These are phyloP conservation scores for Bugulina stolonifera DNA, from an alignment of 2,888 invertebrate species.

Conservation along the genomic window DNA sequence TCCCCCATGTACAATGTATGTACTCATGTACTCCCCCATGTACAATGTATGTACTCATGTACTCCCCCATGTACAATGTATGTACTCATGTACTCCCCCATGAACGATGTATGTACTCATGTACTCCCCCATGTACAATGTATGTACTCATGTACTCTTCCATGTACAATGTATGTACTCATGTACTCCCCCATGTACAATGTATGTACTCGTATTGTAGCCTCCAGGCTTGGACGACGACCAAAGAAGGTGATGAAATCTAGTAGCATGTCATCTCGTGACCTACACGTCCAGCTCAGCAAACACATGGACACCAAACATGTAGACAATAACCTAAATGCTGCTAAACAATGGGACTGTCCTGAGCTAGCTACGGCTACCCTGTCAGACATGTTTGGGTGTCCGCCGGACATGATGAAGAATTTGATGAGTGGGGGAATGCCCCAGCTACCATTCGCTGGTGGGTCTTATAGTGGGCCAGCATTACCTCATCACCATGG, in stretches of 20 bases:
- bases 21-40: too few relatives aligned
- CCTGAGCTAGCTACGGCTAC: not conserved
- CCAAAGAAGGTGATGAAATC: conserved; percentile 51
- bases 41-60: too few relatives aligned
- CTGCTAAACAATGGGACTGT: not conserved
- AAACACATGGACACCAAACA: conserved; percentile 20
- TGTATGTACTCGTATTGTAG: conserved; percentile 33
- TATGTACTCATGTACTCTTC: not conserved
- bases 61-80: too few relatives aligned
- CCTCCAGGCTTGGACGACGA: conserved; percentile 51
- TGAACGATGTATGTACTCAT: too few relatives aligned
- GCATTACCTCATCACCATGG: conserved; percentile 16
- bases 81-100: not conserved
- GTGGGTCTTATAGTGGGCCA: not conserved
- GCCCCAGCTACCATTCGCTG: not conserved
- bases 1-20: not conserved
- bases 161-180: too few relatives aligned
- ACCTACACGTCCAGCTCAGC: conserved; percentile 12
- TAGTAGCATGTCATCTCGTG: conserved; percentile 31
- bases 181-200: too few relatives aligned
- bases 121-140: not conserved
- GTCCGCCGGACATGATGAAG: conserved; percentile 10
- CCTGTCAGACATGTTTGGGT: conserved; percentile 17
- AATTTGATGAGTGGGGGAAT: not conserved
- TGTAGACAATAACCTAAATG: not conserved